Conservation (phyloP, 1,140 invertebrate species). For the Centruroides vittatus region DNA sequence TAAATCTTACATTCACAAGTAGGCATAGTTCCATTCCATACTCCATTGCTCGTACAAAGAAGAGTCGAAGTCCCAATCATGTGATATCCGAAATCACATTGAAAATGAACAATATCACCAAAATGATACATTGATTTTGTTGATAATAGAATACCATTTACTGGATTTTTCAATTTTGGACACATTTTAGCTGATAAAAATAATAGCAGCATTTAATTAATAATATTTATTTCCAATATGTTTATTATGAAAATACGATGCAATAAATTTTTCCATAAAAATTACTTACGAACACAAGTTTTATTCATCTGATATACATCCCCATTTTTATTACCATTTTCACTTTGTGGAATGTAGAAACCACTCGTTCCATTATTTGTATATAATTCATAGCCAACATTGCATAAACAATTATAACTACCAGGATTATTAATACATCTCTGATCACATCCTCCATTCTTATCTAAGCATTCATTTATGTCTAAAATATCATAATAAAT, state of each 20-base stretch:
- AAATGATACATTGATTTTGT: constrained; percentile 71
- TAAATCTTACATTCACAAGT: constrained; percentile 66
- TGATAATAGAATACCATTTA: constrained; percentile 75
- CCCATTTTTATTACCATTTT: constrained; percentile 71
- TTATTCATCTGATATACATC: constrained; percentile 85
- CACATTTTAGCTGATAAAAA: constrained; percentile 54
- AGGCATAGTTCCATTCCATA: constrained; percentile 85
- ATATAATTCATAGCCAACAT: constrained; percentile 84
- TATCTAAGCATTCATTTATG: constrained; percentile 75
- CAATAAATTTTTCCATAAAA: background rate
- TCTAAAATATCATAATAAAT: constrained; percentile 34
- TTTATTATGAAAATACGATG: background rate
- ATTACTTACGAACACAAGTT: constrained; percentile 60
- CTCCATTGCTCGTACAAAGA: constrained; percentile 73
- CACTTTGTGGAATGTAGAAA: constrained; percentile 61
- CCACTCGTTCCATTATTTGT: constrained; percentile 78
- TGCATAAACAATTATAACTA: constrained; percentile 72
- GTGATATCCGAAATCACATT: constrained; percentile 89
- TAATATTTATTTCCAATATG: no score
- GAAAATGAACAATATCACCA: constrained; percentile 77
- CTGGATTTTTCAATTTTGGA: constrained; percentile 55
- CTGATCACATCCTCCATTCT: constrained; percentile 88
- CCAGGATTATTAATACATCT: constrained; percentile 83
- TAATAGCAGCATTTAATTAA: background rate
- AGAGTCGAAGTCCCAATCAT: constrained; percentile 64